Base-by-base conservation (phyloP, 92 coral and sea anemone genomes). In the Epizoanthus ramosus region DNA sequence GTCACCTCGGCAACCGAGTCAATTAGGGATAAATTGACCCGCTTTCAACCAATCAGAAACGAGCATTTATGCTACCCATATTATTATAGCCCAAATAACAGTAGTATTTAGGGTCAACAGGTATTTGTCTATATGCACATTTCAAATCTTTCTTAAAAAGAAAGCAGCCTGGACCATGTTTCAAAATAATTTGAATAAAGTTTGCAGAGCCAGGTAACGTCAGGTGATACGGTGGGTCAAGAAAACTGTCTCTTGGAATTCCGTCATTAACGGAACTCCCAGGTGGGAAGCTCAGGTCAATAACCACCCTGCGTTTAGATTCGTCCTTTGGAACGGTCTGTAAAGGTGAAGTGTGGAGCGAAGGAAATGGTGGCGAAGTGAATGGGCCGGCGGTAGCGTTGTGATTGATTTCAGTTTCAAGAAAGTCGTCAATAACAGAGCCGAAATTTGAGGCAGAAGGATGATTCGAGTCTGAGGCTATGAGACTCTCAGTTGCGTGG, bases 51-150 rank as follows among this genome's bases (percentile, higher is more conserved):
- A n/a, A n/a, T n/a, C n/a, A n/a, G n/a, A n/a, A n/a, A n/a, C n/a
- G n/a, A n/a, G n/a, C n/a, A n/a, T n/a, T n/a, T n/a, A n/a, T n/a
- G n/a, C n/a, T n/a, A n/a, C n/a, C n/a, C n/a, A n/a, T n/a, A n/a
- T n/a, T n/a, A n/a, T n/a, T n/a, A n/a, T n/a, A n/a, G 10, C 91
- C 87, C 50, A 83, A 72, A 3, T 74, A 31, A 24, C 43, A 59
- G 50, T 69, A 75, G 68, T 87, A 87, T 70, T 56, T 83, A 3
- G 84, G 85, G 60, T 87, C 84, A 5, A 87, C 76, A 3, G 91
- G 91, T 17, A 83, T 28, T 80, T 87, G 91, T 18, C 91, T 13
- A 60, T 83, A 83, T 18, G 87, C 91, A 0, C 85, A 73, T 25
- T 61, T 57, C 18, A 87, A 68, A n/a, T 86, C 87, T n/a, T 33